phyloP scores from a whole-genome alignment of 2,888 invertebrate species.

The Torymus aiolomorphi region DNA sequence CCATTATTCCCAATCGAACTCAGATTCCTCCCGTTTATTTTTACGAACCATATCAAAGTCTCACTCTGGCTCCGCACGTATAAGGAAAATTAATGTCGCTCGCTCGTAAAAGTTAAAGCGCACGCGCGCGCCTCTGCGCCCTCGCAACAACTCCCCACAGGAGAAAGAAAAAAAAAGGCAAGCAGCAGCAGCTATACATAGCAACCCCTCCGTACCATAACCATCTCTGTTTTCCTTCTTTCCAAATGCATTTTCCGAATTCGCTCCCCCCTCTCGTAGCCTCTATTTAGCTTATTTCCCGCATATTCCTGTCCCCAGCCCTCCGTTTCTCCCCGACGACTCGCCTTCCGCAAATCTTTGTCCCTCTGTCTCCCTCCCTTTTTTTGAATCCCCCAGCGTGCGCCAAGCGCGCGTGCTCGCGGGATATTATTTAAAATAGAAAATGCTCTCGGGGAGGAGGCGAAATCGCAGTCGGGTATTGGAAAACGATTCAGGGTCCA shows the following conservation, averaged over 20 bases:
- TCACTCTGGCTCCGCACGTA: too few species aligned
- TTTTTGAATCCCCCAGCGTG: constrained; percentile 25
- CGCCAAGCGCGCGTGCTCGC: constrained; percentile 1
- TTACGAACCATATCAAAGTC: neutral
- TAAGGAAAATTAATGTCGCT: constrained; percentile 7
- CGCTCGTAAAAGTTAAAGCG: constrained; percentile 23
- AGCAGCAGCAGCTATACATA: too few species aligned
- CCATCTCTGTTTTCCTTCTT: constrained; percentile 30
- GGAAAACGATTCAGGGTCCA: constrained; percentile 68
- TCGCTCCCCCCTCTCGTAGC: neutral
- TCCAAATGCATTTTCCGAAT: constrained; percentile 30
- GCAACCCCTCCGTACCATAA: neutral
- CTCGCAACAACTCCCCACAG: neutral
- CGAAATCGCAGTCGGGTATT: constrained; percentile 65
- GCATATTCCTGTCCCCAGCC: constrained; percentile 19
- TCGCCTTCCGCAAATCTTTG: constrained; percentile 36
- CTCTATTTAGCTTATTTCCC: constrained; percentile 38
- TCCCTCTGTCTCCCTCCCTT: neutral
- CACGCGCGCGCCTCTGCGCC: neutral
- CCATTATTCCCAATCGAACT: neutral
- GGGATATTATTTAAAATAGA: constrained; percentile 62
- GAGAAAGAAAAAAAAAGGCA: constrained; percentile 3
- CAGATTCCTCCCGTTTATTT: neutral
- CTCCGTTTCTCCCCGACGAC: neutral
- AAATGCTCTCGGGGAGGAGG: constrained; percentile 61